Evolutionary conservation across 2,888 invertebrate genomes (phyloP), one percentile per base, ranked within the genome.

Genomic region (Cosmopolites sordidus): DNA sequence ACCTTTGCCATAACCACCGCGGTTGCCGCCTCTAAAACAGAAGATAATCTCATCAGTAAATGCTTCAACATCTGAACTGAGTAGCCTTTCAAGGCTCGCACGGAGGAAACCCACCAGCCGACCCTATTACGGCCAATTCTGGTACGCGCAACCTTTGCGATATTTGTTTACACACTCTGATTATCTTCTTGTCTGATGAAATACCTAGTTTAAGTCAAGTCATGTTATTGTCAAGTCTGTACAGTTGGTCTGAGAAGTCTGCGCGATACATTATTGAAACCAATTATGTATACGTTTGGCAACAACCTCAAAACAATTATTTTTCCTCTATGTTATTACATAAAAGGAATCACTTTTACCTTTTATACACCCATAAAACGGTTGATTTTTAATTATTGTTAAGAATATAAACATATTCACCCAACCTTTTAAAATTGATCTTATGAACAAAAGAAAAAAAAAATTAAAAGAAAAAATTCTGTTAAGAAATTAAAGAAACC

Each of bases 1-100:
- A 92, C 92, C 92, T 92, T 92, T 92, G 83, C 89, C 90, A 89
- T 81, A 91, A 90, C 89, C 90, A 88, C 89, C 90, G 88, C 89
- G 85, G 87, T 90, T 89, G 87, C 91, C 90, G 83, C 84, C 83
- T 88, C 91, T 88, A 88, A 86, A 89, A 88, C 87, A 87, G 82
- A 88, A 83, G 84, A 57, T 81, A 83, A 82, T 81, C 62, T 81
- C 80, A 84, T 84, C 85, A 83, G 62, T 62, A 62, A 59, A 52
- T 59, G 33, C 33, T 33, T 33, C 33, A 33, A 33, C 33, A 60
- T 60, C 63, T 62, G 54, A 61, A 56, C 62, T 60, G 58, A 58
- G 54, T 56, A 62, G 60, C 54, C 48, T 27, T 49, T 48, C 15
- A 22, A 38, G 16, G 51, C 33, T 11, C 4, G 51, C 5, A 11